phyloP scores from a whole-genome alignment of 2,797 vertebrate genomes.

The Poliocrania exsul region DNA sequence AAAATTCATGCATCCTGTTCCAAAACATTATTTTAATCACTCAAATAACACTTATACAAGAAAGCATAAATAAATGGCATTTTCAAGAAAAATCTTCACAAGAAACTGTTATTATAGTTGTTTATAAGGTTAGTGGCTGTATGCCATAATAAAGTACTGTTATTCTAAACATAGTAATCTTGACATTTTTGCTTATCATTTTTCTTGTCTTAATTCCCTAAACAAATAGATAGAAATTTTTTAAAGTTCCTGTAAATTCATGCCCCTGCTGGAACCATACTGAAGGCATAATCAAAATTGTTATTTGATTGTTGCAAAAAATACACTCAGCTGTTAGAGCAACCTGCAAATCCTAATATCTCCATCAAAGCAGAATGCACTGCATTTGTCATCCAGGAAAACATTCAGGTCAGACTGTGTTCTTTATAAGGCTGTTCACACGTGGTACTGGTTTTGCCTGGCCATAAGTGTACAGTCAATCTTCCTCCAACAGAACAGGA shows the following conservation, averaged over 20 bases:
- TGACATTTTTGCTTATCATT: neutral
- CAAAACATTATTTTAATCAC: neutral
- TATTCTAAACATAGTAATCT: neutral
- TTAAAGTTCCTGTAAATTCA: neutral
- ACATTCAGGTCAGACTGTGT: neutral
- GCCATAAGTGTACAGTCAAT: neutral
- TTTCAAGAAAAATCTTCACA: neutral
- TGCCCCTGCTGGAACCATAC: neutral
- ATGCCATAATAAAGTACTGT: neutral
- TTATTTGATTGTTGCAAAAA: neutral
- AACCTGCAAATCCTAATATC: neutral
- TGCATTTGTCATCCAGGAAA: neutral
- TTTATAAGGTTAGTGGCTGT: neutral
- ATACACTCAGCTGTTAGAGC: neutral
- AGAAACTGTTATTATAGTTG: neutral
- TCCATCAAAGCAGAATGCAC: neutral
- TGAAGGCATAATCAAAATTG: neutral
- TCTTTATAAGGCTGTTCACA: neutral
- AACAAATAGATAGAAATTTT: neutral
- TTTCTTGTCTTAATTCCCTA: neutral
- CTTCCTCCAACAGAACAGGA: neutral
- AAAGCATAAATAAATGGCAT: neutral
- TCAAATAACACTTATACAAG: neutral
- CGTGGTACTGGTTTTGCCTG: neutral
- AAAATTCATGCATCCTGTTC: neutral